Base-by-base conservation (phyloP, 2,113 vertebrate species). In the Eulemur macaco region DNA sequence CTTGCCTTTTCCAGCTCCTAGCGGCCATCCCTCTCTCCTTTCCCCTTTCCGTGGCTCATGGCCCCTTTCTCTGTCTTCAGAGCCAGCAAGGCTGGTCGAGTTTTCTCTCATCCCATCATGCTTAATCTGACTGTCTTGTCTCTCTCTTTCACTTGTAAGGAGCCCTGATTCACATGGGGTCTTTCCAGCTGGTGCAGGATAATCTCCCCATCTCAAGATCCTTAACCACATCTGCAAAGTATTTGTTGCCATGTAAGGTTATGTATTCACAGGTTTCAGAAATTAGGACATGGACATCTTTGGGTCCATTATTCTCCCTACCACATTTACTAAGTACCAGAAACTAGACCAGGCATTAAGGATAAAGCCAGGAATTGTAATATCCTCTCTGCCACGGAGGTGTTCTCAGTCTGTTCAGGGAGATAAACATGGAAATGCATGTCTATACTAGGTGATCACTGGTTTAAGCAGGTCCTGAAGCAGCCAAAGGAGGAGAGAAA, bases 351-450 rank as follows among this genome's bases (percentile, higher is more conserved):
- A 14, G 10, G 25, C 0, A 37, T 20, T 58, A 34, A 39, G 20
- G 29, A 58, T 1, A 3, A 6, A 37, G 31, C 25, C 31, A 23
- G 15, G 29, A 34, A 37, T 25, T 34, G 37, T 15, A 66, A 18
- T 31, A 31, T 1, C 20, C 3, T 23, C 27, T 29, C 25, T 58
- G 34, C 37, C 54, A 2, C 6, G 2, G 1, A 64, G 29, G 29
- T 45, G 14, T 45, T 93, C 52, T 21, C 11, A 14, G 25, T 29
- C 14, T 23, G 34, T 37, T n/a, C 54, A 29, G 9, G 23, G n/a
- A 68, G 6, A 31, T 15, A 20, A 3, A 29, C 10, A 15, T 17
- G 5, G 66, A n/a, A 50, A 34, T 12, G 5, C 0, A 0, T 54
- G 13, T 8, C 39, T 2, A 63, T 8, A 37, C 12, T 2, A 13